These are phyloP conservation scores for Mythimna ferrago DNA, from an alignment of 2,888 invertebrate species.

Conservation along the genomic window DNA sequence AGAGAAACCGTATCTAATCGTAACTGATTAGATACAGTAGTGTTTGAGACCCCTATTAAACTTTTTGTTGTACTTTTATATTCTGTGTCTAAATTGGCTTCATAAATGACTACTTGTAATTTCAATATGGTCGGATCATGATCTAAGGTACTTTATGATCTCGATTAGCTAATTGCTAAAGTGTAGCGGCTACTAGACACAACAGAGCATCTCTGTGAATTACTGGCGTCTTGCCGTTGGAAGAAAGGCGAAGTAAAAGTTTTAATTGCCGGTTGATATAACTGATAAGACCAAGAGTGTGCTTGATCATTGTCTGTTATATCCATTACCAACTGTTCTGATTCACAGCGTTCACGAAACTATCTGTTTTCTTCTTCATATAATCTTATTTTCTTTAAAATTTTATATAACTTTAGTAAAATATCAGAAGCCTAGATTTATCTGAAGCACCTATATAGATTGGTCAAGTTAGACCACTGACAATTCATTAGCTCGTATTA, in stretches of 20 bases:
- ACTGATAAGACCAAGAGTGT: constrained; percentile 61
- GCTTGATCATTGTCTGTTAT: constrained; percentile 62
- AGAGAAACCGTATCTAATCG: constrained; percentile 48
- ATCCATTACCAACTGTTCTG: constrained; percentile 52
- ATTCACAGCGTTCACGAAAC: constrained; percentile 51
- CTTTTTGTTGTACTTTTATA: constrained; percentile 55
- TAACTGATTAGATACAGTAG: constrained; percentile 50
- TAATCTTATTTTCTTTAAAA: background rate
- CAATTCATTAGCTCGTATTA: background rate
- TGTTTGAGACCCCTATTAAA: constrained; percentile 48
- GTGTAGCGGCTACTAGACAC: constrained; percentile 18
- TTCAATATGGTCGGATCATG: constrained; percentile 26
- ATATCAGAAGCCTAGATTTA: background rate
- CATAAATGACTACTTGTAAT: constrained; percentile 36
- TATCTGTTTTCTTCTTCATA: background rate
- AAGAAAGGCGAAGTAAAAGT: constrained; percentile 73
- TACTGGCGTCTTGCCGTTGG: constrained; percentile 43
- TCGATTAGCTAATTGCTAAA: constrained; percentile 19
- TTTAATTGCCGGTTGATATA: constrained; percentile 69
- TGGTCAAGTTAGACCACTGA: no score
- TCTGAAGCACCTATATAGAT: background rate
- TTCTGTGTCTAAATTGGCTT: constrained; percentile 46
- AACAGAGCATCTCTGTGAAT: constrained; percentile 27
- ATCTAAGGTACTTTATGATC: background rate
- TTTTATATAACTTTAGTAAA: background rate